These are phyloP conservation scores for Drosophila lini DNA, from an alignment of 1,140 invertebrate species.

Conservation along the genomic window DNA sequence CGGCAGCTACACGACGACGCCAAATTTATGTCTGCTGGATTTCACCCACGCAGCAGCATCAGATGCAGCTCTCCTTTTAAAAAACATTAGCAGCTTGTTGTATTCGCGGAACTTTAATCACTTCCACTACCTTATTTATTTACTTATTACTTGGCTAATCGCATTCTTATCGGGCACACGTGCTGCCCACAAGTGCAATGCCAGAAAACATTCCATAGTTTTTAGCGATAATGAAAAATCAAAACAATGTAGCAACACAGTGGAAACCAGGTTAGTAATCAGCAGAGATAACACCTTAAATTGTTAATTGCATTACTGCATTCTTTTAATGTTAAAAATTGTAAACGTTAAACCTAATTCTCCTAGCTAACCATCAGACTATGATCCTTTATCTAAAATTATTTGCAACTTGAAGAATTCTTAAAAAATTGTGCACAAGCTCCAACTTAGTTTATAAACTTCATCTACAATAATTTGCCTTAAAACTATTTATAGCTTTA, in stretches of 20 bases:
- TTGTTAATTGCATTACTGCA: not conserved
- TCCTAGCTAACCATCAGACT: no score
- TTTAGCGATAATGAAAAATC: slow-evolving; percentile 47
- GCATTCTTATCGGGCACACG: slow-evolving; percentile 50
- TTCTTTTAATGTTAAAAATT: not conserved
- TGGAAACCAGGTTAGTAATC: slow-evolving; percentile 1
- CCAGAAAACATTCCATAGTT: slow-evolving; percentile 42
- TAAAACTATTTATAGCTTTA: not conserved
- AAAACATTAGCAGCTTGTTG: slow-evolving; percentile 21
- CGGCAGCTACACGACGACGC: slow-evolving; percentile 68
- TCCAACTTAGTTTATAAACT: no score
- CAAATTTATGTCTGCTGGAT: slow-evolving; percentile 76
- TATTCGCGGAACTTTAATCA: slow-evolving; percentile 9
- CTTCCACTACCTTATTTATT: slow-evolving; percentile 7
- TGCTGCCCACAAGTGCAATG: slow-evolving; percentile 24
- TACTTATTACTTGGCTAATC: slow-evolving; percentile 45
- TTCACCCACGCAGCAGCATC: slow-evolving; percentile 69
- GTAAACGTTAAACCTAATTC: rapidly evolving
- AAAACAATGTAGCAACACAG: slow-evolving; percentile 30
- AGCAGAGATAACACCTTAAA: not conserved
- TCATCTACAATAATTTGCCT: no score
- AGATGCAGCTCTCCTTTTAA: slow-evolving; percentile 9
- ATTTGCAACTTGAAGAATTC: no score
- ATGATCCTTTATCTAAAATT: no score
- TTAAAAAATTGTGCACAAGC: no score